A percentile compares a stretch with the other conserved stretches of the same genome.
These are phyloP conservation scores for Mergus octosetaceus DNA, from an alignment of 2,797 vertebrate genomes.

Conservation along the genomic window DNA sequence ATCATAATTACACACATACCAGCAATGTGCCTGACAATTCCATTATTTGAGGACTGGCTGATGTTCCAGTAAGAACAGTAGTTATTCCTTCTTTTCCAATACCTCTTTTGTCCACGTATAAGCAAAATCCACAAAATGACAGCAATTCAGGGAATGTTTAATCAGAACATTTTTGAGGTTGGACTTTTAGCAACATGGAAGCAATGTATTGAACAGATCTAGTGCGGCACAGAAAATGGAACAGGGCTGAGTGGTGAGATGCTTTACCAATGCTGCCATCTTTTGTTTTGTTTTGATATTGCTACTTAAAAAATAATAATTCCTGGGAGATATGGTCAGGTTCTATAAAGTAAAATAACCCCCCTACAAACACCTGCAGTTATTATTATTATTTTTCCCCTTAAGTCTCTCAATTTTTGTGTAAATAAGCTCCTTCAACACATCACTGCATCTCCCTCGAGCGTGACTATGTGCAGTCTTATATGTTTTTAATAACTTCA, in stretches of 20 bases:
- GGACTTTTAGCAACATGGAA: background rate
- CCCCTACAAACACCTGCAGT: background rate
- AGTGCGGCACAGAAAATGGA: background rate
- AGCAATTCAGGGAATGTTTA: background rate
- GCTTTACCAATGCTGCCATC: constrained; percentile 79
- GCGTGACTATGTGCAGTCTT: background rate
- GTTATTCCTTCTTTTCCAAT: background rate
- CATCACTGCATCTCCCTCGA: background rate
- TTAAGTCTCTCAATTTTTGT: background rate
- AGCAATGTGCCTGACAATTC: background rate
- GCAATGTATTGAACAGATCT: background rate
- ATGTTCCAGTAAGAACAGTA: background rate
- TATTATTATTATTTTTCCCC: background rate
- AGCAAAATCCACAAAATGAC: background rate
- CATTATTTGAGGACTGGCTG: background rate
- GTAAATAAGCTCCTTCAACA: background rate
- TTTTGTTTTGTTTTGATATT: constrained; percentile 45
- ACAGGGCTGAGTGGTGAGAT: background rate
- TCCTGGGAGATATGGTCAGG: fast-evolving
- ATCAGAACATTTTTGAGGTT: background rate
- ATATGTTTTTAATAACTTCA: background rate
- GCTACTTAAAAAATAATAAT: background rate
- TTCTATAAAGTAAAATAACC: background rate
- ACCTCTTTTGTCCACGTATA: background rate
- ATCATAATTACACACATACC: background rate